Base-by-base conservation (phyloP, 2,888 invertebrate genomes). In the Drosophila dives region DNA sequence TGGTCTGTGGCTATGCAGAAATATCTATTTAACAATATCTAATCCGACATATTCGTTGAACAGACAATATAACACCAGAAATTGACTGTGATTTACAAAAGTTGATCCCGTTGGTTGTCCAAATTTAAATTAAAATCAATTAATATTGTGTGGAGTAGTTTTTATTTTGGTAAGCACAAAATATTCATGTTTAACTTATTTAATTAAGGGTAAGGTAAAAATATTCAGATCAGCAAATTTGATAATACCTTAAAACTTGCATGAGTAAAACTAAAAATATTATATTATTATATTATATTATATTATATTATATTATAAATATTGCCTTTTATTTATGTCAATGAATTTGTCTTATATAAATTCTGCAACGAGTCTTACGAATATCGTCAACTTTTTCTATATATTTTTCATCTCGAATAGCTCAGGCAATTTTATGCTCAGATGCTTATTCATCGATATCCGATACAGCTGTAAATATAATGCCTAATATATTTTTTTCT, bases 1-100 rank as follows among this genome's bases (percentile, higher is more conserved):
- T 51, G 7, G 15, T 77, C 72, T 77, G 77, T 61, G 60, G 49
- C 56, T 64, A 54, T 64, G 59, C 78, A 73, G 64, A 61, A 69
- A 70, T 70, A 49, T 65, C 2, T 7, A n/a, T 36, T 61, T 74
- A 53, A 48, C 49, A 33, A 53, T 50, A 56, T 48, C 62, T 64
- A 72, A 72, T 55, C 33, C 64, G 38, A 64, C 42, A 34, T 34
- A 40, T 26, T 34, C n/a, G 32, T 55, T 33, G 33, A 36, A 29
- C 40, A 32, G 33, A 32, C 34, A 60, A 29, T n/a, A 29, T 32
- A 23, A 48, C 12, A 49, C 2, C 38, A n/a, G n/a, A 33, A 4
- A 2, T 20, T 33, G 29, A 15, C 32, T 12, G 20, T 8, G n/a
- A 12, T 4, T n/a, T 7, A 17, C 2, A 45, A 8, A 23, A 23